A percentile compares a stretch with the other conserved stretches of the same genome.
These are phyloP conservation scores for Chromis chromis DNA, from an alignment of 2,797 vertebrate genomes.

Conservation along the genomic window DNA sequence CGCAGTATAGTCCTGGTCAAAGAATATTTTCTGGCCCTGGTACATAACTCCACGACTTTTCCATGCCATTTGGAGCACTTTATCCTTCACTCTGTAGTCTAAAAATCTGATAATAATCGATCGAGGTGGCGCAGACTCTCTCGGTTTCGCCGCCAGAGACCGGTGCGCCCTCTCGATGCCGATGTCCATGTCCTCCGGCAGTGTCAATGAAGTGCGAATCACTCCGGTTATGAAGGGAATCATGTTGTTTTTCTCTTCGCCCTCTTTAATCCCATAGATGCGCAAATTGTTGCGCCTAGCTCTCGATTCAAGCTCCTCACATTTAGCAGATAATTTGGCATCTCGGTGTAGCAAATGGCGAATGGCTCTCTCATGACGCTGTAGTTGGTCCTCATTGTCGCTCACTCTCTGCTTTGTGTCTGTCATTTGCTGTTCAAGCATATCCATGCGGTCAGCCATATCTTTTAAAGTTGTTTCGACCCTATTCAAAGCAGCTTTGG, in stretches of 20 bases:
- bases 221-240: neutral
- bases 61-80: constrained; percentile 6
- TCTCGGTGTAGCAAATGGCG: neutral
- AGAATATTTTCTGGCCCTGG: constrained; percentile 11
- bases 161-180: neutral
- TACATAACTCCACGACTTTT: neutral
- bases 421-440: no score
- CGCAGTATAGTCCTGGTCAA: constrained; percentile 22
- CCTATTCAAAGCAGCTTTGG: no score
- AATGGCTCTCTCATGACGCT: neutral
- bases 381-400: no score
- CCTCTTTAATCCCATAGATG: constrained; percentile 7
- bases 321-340: neutral
- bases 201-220: neutral
- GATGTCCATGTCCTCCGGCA: neutral
- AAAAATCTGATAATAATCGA: constrained; percentile 17
- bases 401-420: no score
- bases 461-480: no score
- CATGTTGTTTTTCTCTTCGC: neutral
- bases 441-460: no score
- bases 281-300: constrained; percentile 1
- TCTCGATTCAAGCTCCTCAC: constrained; percentile 11
- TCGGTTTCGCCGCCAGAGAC: constrained; percentile 11
- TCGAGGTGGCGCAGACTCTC: neutral
- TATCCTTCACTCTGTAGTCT: constrained; percentile 29